These are phyloP conservation scores for Origma solitaria DNA, from an alignment of 2,113 vertebrate genomes.

Conservation along the genomic window DNA sequence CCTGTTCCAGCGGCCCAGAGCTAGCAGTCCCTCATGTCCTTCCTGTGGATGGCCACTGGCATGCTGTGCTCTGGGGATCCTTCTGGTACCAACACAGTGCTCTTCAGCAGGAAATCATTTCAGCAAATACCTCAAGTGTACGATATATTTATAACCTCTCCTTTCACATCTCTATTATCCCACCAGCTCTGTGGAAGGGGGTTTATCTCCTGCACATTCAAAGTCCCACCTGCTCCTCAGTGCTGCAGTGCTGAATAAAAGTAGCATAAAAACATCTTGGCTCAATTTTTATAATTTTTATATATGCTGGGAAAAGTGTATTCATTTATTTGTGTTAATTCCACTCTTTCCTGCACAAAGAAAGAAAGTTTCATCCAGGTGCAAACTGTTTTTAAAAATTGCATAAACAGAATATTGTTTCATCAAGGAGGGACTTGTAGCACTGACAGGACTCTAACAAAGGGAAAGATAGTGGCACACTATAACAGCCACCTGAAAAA, in stretches of 20 bases:
- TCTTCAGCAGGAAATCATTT: background rate
- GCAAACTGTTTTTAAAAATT: background rate
- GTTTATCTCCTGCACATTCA: background rate
- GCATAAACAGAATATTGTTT: background rate
- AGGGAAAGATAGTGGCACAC: background rate
- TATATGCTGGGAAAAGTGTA: background rate
- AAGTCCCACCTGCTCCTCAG: background rate
- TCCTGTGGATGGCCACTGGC: no score
- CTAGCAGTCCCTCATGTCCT: background rate
- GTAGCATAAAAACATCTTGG: background rate
- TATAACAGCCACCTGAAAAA: background rate
- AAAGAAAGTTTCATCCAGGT: background rate
- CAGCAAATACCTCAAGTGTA: background rate
- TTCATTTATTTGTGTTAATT: background rate
- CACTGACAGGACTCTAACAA: background rate
- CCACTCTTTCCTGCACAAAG: background rate
- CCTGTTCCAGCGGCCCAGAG: background rate
- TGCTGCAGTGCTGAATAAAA: background rate
- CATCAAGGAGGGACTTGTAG: background rate
- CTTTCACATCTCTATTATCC: background rate
- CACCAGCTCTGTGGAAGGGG: accelerated
- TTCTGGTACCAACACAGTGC: background rate
- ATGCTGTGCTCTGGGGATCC: background rate
- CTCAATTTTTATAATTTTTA: background rate
- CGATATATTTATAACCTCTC: background rate